These are phyloP conservation scores for Hipposideros armiger DNA, from an alignment of 2,113 vertebrate species.

Conservation along the genomic window DNA sequence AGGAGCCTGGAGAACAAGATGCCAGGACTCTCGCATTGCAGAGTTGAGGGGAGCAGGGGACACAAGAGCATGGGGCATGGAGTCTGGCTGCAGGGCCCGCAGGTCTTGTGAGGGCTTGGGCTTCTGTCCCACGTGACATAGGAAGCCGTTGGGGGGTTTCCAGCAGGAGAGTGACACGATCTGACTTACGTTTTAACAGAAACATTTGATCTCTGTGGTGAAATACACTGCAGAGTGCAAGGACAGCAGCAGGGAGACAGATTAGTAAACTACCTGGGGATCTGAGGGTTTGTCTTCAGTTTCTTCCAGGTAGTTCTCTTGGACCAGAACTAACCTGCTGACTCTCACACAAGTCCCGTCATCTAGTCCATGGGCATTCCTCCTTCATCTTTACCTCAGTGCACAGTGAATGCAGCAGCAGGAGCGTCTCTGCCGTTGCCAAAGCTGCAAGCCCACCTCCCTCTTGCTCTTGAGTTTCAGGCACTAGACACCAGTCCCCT, in stretches of 20 bases:
- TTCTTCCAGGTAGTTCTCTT: background rate
- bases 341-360: background rate
- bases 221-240: background rate
- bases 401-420: background rate
- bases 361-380: background rate
- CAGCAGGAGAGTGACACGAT: background rate
- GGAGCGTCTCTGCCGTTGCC: background rate
- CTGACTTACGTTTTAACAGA: background rate
- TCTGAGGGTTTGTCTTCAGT: background rate
- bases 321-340: background rate
- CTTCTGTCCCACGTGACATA: background rate
- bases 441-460: background rate
- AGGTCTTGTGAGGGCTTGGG: background rate
- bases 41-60: background rate
- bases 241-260: background rate
- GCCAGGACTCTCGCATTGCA: too few relatives aligned
- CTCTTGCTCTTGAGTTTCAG: background rate
- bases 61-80: rapidly evolving
- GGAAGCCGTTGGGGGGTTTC: background rate
- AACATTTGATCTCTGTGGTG: background rate
- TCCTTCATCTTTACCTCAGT: background rate
- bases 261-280: background rate
- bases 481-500: background rate
- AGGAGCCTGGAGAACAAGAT: background rate
- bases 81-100: background rate